Evolutionary conservation across 2,113 vertebrate genomes (phyloP).

Genomic region (Meriones unguiculatus): DNA sequence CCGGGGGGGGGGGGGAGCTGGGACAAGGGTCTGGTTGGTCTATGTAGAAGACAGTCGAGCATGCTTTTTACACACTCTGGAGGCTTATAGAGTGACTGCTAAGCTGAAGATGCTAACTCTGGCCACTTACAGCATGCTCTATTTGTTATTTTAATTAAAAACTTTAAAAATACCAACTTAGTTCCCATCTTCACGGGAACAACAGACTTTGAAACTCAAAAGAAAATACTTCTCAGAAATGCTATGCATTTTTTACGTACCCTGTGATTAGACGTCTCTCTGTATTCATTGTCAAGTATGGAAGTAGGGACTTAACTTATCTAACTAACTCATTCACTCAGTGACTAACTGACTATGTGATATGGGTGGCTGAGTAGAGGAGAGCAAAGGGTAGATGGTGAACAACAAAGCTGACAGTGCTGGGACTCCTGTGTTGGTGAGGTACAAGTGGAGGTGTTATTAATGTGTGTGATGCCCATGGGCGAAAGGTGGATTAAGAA

Average conservation of each 20-base stretch:
- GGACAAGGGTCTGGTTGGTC: neutral
- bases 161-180: neutral
- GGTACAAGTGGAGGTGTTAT: neutral
- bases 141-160: conserved; percentile 15
- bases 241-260: neutral
- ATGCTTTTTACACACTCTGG: neutral
- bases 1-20: neutral
- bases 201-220: conserved; percentile 11
- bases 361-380: neutral
- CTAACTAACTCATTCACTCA: neutral
- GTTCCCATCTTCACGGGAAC: neutral
- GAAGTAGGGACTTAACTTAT: neutral
- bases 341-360: neutral
- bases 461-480: neutral
- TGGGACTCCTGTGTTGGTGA: conserved; percentile 7
- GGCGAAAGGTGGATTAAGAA: conserved; percentile 11
- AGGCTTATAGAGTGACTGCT: neutral
- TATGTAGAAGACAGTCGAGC: neutral
- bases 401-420: neutral
- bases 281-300: neutral
- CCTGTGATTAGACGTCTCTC: neutral
- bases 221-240: neutral
- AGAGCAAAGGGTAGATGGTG: neutral
- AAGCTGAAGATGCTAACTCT: neutral
- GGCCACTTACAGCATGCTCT: neutral